Percentiles rank a stretch among this genome's conserved stretches.
These are phyloP conservation scores for Carterocephalus palaemon DNA, from an alignment of 2,888 invertebrate species.

Conservation along the genomic window DNA sequence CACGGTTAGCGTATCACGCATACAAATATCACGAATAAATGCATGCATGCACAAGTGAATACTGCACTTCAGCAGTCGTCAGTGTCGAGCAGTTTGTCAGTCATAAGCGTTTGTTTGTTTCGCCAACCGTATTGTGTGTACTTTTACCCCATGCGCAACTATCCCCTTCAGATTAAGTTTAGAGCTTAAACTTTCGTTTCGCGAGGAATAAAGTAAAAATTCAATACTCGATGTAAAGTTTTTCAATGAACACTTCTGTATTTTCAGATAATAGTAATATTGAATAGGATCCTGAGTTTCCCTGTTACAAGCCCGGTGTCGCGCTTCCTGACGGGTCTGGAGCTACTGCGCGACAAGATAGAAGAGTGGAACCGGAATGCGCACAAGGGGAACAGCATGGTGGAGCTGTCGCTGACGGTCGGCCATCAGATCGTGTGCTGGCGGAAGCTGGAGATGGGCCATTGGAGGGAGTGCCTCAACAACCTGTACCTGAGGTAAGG, in stretches of 20 bases:
- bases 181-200: too few relatives aligned
- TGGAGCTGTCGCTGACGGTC: slow-evolving; percentile 83
- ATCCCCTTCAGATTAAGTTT: too few relatives aligned
- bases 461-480: slow-evolving; percentile 92
- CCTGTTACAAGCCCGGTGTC: slow-evolving; percentile 90
- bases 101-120: too few relatives aligned
- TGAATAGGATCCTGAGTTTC: slow-evolving; percentile 83
- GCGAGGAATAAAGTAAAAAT: too few relatives aligned
- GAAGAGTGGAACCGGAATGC: slow-evolving; percentile 97
- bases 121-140: too few relatives aligned
- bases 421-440: slow-evolving; percentile 92
- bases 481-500: slow-evolving; percentile 81
- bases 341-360: slow-evolving; percentile 89
- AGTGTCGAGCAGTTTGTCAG: too few relatives aligned
- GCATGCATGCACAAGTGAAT: too few relatives aligned
- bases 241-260: slow-evolving; percentile 14
- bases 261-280: slow-evolving; percentile 82
- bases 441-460: slow-evolving; percentile 92
- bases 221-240: too few relatives aligned
- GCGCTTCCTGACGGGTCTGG: slow-evolving; percentile 93
- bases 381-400: slow-evolving; percentile 90
- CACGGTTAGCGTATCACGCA: too few relatives aligned
- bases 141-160: too few relatives aligned
- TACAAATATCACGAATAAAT: too few relatives aligned
- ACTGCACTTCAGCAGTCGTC: too few relatives aligned